Percentiles rank a stretch among this genome's conserved stretches.
Evolutionary conservation across 2,888 invertebrate genomes (phyloP).

Genomic region (Pristionchus mayeri): DNA sequence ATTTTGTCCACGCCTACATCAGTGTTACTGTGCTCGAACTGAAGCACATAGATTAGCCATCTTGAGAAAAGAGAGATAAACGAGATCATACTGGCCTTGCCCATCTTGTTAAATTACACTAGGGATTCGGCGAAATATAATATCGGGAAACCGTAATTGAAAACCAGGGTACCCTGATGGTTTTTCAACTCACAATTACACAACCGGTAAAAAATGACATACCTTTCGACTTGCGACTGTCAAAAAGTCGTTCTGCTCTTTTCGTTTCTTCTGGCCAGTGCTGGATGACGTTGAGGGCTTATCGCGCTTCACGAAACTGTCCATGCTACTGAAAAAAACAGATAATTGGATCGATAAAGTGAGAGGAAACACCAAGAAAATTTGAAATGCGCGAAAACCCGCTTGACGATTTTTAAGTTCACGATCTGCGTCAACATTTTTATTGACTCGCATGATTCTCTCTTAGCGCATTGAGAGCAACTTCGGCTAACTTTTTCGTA

Average conservation of each 20-base stretch:
- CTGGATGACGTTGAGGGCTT: neutral
- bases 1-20: conserved; percentile 51
- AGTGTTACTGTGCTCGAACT: conserved; percentile 48
- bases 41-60: no score
- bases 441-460: neutral
- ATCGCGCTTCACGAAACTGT: conserved; percentile 18
- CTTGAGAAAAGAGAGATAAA: no score
- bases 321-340: conserved; percentile 4
- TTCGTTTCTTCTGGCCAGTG: conserved; percentile 14
- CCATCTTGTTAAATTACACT: no score
- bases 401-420: neutral
- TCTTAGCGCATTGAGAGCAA: neutral
- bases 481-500: neutral
- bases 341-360: neutral
- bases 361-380: neutral
- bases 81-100: no score
- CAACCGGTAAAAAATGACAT: no score
- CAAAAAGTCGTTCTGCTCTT: conserved; percentile 29
- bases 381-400: conserved; percentile 28
- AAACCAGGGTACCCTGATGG: neutral
- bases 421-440: neutral
- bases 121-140: no score
- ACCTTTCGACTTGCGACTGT: conserved; percentile 45
- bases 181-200: neutral
- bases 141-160: neutral